Evolutionary conservation across 2,888 invertebrate species (phyloP), one percentile per base, ranked within the genome.

Genomic region (Zygaena filipendulae): DNA sequence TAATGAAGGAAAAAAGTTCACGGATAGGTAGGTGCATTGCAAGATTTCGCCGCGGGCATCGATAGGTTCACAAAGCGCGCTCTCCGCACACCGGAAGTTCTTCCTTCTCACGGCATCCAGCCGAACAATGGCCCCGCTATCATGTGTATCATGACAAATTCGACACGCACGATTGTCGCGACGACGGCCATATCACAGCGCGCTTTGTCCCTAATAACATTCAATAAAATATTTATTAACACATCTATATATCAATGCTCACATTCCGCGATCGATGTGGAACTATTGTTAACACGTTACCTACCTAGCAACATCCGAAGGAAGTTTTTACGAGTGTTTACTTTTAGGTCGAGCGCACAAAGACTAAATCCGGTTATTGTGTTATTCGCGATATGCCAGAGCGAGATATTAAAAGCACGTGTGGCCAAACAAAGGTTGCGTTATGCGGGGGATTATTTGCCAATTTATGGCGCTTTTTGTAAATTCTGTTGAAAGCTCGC

Each of bases 371-470:
- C 64, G 54, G 61, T 59, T 63, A 61, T 75, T 72, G 75, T 71
- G 57, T 57, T 56, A 29, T 32, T 42, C 47, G 48, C 49, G 50
- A 54, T 49, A 52, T 52, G 43, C 55, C 43, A 30, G 47, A 51
- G 59, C 56, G 57, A 60, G 63, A 71, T 70, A 75, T 79, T 75
- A 77, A 79, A 77, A 77, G 75, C 79, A 79, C 77, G 79, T 79
- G 79, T 77, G 79, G 72, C 72, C 79, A 74, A 70, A 79, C 79
- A 79, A 79, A 77, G 77, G 79, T 79, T 71, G 59, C 77, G 77
- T 75, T 77, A 75, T 79, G 77, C 71, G 77, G 79, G 64, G 70
- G 79, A 79, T 79, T 77, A 79, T 79, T 74, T 71, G 75, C 75
- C 79, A 77, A 79, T 79, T 79, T 77, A 77, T 79, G 66, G 72